A percentile compares a stretch with the other conserved stretches of the same genome.
Evolutionary conservation across 2,113 vertebrate genomes (phyloP).

Genomic region (Heterochromis multidens): DNA sequence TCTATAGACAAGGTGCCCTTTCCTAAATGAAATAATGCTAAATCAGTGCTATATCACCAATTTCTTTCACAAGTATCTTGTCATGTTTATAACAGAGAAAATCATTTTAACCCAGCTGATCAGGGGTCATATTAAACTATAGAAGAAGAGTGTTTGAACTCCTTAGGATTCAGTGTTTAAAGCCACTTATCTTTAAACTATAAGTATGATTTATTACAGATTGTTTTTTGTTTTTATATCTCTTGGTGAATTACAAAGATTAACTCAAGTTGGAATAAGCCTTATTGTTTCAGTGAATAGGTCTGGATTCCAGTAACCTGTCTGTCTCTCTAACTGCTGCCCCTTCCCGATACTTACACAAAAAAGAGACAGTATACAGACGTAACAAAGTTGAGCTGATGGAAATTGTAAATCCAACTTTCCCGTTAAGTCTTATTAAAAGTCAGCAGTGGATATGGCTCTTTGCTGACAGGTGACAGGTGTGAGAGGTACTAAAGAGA

Average conservation of each 20-base stretch:
- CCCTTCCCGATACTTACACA: background rate
- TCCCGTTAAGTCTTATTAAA: background rate
- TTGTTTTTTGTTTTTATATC: background rate
- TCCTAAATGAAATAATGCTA: background rate
- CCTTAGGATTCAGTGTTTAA: background rate
- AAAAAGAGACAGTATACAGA: background rate
- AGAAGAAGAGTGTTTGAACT: background rate
- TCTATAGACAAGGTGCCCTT: background rate
- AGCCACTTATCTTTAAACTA: too few relatives aligned
- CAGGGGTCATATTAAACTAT: background rate
- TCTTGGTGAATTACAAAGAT: background rate
- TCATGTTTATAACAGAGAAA: background rate
- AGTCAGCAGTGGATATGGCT: background rate
- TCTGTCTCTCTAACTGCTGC: background rate
- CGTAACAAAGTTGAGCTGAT: background rate
- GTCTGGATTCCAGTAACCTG: background rate
- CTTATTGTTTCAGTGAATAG: background rate
- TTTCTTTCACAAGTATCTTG: background rate
- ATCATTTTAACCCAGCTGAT: background rate
- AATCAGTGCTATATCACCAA: background rate
- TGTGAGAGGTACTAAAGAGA: background rate
- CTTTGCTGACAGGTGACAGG: slow-evolving; percentile 22
- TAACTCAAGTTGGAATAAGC: background rate
- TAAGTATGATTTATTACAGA: background rate
- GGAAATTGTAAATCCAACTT: background rate